Evolutionary conservation across 2,888 invertebrate genomes (phyloP).

Genomic region (Hirtodrosophila cameraria): DNA sequence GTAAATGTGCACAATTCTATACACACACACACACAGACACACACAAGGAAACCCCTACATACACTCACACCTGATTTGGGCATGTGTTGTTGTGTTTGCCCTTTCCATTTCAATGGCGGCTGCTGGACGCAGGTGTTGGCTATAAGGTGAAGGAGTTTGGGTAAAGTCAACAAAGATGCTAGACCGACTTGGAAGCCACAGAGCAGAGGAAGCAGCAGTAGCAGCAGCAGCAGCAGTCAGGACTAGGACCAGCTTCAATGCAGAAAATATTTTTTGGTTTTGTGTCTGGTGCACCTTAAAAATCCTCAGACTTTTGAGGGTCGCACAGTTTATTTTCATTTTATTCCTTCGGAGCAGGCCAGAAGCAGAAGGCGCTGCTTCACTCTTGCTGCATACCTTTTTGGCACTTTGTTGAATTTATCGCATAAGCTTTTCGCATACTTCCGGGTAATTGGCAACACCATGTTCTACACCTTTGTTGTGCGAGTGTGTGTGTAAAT

Average conservation of each 20-base stretch:
- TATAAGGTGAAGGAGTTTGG: constrained; percentile 51
- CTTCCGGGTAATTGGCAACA: constrained; percentile 81
- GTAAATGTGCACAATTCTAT: constrained; percentile 37
- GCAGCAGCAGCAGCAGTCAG: constrained; percentile 10
- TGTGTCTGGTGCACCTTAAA: constrained; percentile 66
- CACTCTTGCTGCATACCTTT: constrained; percentile 75
- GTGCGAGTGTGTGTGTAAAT: constrained; percentile 8
- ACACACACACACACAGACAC: constrained; percentile 1
- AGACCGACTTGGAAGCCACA: constrained; percentile 67
- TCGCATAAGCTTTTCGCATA: constrained; percentile 81
- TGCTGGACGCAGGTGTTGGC: constrained; percentile 79
- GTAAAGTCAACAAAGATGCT: constrained; percentile 57
- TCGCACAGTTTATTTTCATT: constrained; percentile 53
- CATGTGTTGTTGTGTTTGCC: constrained; percentile 47
- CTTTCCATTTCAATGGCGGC: constrained; percentile 50
- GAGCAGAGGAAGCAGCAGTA: constrained; percentile 7
- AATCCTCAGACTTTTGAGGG: constrained; percentile 66
- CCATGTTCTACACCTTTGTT: constrained; percentile 59
- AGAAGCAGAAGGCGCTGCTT: constrained; percentile 8
- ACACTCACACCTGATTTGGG: constrained; percentile 9
- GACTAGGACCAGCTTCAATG: constrained; percentile 23
- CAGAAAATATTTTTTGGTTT: constrained; percentile 40
- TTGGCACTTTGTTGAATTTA: constrained; percentile 80
- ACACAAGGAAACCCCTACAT: no score
- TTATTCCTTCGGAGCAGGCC: constrained; percentile 26